Conservation (phyloP, 2,888 invertebrate genomes). For the Leptarthrus brevirostris region DNA sequence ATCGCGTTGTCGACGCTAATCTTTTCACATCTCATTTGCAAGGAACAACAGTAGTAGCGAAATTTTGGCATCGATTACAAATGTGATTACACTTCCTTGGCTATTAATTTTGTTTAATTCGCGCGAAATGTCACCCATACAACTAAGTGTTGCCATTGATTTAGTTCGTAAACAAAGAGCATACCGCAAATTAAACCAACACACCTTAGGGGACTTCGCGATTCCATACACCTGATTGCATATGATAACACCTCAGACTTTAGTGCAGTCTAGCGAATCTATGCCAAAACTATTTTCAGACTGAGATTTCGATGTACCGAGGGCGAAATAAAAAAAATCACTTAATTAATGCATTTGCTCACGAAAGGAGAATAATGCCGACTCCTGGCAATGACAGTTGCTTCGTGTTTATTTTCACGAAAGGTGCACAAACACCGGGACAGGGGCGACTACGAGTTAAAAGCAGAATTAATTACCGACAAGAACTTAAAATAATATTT, state of each 20-base stretch:
- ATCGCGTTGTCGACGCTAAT: too few relatives aligned
- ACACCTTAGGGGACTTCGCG: background rate
- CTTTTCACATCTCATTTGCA: too few relatives aligned
- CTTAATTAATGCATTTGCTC: slow-evolving; percentile 11
- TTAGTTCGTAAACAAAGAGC: background rate
- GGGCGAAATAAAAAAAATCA: background rate
- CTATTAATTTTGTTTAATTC: background rate
- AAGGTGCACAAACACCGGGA: slow-evolving; percentile 11
- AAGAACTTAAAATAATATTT: background rate
- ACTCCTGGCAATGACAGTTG: background rate
- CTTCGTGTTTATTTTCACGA: slow-evolving; percentile 2
- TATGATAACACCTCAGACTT: background rate
- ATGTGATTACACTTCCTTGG: background rate
- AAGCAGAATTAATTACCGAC: slow-evolving; percentile 8
- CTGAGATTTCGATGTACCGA: background rate
- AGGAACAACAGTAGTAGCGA: background rate
- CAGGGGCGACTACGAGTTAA: background rate
- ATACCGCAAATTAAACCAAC: too few relatives aligned
- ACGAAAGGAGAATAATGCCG: background rate
- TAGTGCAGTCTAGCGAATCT: background rate
- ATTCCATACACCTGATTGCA: background rate
- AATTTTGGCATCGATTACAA: background rate
- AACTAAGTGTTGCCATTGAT: background rate
- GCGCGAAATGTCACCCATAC: background rate
- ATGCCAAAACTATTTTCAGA: background rate